A percentile compares a stretch with the other conserved stretches of the same genome.
These are phyloP conservation scores for Sebastes glaucus DNA, from an alignment of 2,797 vertebrate genomes.

Conservation along the genomic window DNA sequence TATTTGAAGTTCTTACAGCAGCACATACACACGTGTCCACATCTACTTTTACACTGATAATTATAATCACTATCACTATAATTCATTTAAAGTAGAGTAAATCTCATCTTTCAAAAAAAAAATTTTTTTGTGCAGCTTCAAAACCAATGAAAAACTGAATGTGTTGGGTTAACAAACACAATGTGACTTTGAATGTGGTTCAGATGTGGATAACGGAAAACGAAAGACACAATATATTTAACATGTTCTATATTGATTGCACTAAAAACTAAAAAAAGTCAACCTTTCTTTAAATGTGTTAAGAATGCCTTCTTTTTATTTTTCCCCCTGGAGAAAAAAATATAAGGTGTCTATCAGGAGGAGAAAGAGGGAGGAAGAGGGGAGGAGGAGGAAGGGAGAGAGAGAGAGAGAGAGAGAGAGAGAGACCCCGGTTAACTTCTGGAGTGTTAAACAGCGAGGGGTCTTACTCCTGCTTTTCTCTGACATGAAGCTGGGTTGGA, in stretches of 20 bases:
- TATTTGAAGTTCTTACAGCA: background rate
- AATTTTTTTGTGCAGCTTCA: background rate
- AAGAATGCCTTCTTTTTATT: slow-evolving; percentile 8
- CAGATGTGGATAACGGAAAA: background rate
- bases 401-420: background rate
- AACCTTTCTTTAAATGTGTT: background rate
- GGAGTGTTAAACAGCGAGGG: slow-evolving; percentile 77
- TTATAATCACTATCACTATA: background rate
- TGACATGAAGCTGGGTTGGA: slow-evolving; percentile 75
- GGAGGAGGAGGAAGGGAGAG: background rate
- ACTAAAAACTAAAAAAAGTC: background rate
- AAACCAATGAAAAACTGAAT: background rate
- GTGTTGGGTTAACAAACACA: background rate
- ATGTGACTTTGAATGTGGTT: background rate
- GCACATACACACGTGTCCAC: background rate
- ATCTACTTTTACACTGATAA: background rate
- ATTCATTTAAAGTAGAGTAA: background rate
- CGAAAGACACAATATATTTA: background rate
- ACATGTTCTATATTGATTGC: background rate
- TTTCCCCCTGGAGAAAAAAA: slow-evolving; percentile 23
- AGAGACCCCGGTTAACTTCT: slow-evolving; percentile 77
- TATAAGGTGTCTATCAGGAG: slow-evolving; percentile 30
- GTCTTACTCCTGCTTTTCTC: slow-evolving; percentile 77
- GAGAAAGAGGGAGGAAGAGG: slow-evolving; percentile 9
- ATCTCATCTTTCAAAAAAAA: background rate